These are phyloP conservation scores for Bothrops alternatus DNA, from an alignment of 2,797 vertebrate species.

Conservation along the genomic window DNA sequence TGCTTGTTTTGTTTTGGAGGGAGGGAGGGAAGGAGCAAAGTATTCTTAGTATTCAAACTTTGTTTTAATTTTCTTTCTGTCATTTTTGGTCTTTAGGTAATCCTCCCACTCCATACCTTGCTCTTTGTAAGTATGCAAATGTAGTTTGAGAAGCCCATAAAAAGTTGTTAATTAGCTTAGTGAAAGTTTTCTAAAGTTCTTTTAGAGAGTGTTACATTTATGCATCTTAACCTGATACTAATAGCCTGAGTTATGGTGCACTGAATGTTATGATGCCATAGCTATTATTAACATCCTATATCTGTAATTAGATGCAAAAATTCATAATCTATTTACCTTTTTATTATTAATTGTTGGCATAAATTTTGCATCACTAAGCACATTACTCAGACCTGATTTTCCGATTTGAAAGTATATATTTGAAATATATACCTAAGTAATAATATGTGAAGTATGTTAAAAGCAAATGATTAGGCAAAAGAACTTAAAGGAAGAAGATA, in stretches of 20 bases:
- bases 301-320: background rate
- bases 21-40: background rate
- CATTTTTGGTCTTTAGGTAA: background rate
- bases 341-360: background rate
- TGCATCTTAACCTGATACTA: background rate
- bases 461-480: background rate
- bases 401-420: background rate
- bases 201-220: background rate
- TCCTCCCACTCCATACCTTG: background rate
- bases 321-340: background rate
- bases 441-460: background rate
- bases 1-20: background rate
- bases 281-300: background rate
- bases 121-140: background rate
- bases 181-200: background rate
- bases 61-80: background rate
- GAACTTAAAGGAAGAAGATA: background rate
- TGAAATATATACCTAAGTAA: background rate
- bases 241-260: background rate
- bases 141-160: background rate
- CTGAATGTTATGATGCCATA: background rate
- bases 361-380: background rate
- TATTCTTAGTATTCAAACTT: background rate
- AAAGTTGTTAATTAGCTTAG: background rate
- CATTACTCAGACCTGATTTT: background rate